phyloP scores from a whole-genome alignment of 2,113 vertebrate species.

The Echinops telfairi region DNA sequence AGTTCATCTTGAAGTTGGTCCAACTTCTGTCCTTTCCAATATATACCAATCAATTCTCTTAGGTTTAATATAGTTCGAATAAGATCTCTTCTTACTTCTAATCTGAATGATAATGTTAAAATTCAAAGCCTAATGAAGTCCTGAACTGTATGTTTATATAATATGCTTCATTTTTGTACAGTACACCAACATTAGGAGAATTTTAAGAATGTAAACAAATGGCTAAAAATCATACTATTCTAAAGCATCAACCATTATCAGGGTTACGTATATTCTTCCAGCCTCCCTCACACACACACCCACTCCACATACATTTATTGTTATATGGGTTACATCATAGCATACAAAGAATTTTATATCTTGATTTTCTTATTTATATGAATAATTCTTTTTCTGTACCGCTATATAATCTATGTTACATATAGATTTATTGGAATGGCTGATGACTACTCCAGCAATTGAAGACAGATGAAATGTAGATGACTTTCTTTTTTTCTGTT shows the following conservation, averaged over 20 bases:
- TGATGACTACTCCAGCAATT: not conserved
- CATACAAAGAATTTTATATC: not conserved
- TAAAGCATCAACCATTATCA: not conserved
- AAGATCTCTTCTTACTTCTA: not conserved
- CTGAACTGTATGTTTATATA: not conserved
- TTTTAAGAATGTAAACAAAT: not conserved
- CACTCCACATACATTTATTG: not conserved
- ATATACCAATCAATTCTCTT: not conserved
- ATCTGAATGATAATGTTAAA: constrained; percentile 19
- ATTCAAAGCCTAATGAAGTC: not conserved
- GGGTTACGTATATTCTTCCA: not conserved
- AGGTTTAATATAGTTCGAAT: not conserved
- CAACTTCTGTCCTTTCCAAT: not conserved
- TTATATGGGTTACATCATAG: not conserved
- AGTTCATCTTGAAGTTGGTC: not conserved
- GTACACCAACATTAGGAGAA: not conserved
- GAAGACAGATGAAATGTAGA: not conserved
- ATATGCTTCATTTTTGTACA: constrained; percentile 1
- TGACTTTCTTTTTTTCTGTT: not conserved
- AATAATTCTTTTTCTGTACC: not conserved
- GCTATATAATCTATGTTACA: not conserved
- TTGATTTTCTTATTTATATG: not conserved
- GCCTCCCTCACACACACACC: not conserved
- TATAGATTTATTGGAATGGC: not conserved
- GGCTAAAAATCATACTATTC: not conserved